Evolutionary conservation across 2,888 invertebrate species (phyloP), one percentile per base, ranked within the genome.

Genomic region (Heterodera filipjevi): DNA sequence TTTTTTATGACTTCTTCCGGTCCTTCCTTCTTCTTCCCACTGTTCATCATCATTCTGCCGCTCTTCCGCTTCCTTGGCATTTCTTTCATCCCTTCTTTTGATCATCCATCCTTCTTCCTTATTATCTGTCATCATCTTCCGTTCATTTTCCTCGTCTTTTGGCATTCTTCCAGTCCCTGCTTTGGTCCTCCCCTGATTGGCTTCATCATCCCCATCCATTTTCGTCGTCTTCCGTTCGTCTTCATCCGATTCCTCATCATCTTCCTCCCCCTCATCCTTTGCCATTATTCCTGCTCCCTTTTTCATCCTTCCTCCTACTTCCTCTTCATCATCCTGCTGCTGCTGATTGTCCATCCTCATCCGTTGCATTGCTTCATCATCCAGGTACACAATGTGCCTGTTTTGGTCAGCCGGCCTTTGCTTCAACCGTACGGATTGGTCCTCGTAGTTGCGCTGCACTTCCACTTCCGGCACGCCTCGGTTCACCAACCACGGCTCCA

Each of bases 401-500:
- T 85, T 85, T 70, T 80, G 77, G 71, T 85, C 79, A 53, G 81
- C 66, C 30, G 80, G 74, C 32, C 80, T 30, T 77, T 85, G 85
- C 27, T 83, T 79, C 64, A 85, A 79, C 64, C 85, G 78, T 71
- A 85, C 82, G 32, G 85, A 80, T 66, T 86, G 82, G 66, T 86
- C 86, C 33, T 87, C 86, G 79, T 87, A 87, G 80, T 86, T 87
- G 30, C 87, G 80, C 49, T 84, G 87, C 46, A 80, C 70, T 27
- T 83, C 83, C 12, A 89, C 81, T 70, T 87, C 86, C 5, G 89
- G 89, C 71, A 89, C 80, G 72, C 89, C 89, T 74, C 84, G 81
- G 80, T 88, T 87, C 30, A 83, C 79, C 39, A 89, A 82, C 89
- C 89, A 89, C 32, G 84, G 79, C 76, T 88, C 85, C 79, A 89